Conservation (phyloP, 2,113 vertebrate species). For the Marmota monax region DNA sequence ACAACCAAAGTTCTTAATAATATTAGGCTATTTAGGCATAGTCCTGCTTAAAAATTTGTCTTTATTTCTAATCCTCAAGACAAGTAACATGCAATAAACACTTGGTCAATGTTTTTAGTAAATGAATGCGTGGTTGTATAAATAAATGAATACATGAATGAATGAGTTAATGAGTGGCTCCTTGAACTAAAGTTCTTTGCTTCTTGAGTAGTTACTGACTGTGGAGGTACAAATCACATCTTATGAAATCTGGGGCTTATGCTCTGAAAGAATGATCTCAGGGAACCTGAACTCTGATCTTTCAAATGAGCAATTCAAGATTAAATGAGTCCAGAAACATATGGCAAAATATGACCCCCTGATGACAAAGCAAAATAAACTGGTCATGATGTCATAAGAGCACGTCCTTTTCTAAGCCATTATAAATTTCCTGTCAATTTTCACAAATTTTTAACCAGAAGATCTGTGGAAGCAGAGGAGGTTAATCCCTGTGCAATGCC, state of each 20-base stretch:
- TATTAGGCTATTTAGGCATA: not conserved
- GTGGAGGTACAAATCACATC: not conserved
- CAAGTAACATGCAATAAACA: not conserved
- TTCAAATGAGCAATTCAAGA: conserved; percentile 28
- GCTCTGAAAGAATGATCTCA: conserved; percentile 28
- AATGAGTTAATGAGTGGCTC: not conserved
- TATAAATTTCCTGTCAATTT: conserved; percentile 52
- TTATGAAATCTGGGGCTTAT: conserved; percentile 31
- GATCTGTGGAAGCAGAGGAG: not conserved
- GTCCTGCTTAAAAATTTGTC: not conserved
- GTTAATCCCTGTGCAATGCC: not conserved
- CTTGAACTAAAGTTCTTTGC: conserved; percentile 1
- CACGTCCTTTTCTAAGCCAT: conserved; percentile 46
- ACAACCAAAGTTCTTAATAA: not conserved
- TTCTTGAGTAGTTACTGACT: conserved; percentile 10
- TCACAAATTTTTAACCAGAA: conserved; percentile 48
- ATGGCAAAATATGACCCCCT: not conserved
- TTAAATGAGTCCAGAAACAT: not conserved
- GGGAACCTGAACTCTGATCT: not conserved
- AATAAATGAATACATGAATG: not conserved
- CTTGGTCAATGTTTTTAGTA: not conserved
- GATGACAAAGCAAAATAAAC: conserved; percentile 14
- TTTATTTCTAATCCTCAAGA: not conserved
- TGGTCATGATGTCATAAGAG: conserved; percentile 25
- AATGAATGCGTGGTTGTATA: not conserved